phyloP scores from a whole-genome alignment of 2,113 vertebrate genomes.

The Xiphorhynchus elegans region DNA sequence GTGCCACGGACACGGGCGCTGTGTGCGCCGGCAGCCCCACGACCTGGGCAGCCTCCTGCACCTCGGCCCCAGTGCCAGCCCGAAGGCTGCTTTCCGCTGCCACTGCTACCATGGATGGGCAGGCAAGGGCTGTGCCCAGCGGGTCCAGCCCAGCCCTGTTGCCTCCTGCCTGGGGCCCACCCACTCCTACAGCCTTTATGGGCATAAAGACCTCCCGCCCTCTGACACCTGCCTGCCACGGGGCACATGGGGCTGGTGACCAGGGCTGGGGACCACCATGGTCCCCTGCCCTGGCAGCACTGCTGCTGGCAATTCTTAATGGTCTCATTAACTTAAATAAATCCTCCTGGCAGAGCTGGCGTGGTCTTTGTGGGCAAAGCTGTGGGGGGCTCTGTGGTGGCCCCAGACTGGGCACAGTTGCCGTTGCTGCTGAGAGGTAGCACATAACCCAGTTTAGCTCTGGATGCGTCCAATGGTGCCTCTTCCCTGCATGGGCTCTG shows the following conservation, averaged over 20 bases:
- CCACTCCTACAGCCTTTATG: accelerated
- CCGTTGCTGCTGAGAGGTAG: neutral
- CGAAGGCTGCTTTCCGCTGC: conserved; percentile 70
- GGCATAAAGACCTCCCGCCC: neutral
- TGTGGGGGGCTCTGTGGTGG: neutral
- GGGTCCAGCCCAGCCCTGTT: neutral
- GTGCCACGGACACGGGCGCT: conserved; percentile 83
- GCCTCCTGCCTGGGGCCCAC: neutral
- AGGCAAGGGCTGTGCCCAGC: conserved; percentile 67
- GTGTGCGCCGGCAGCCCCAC: conserved; percentile 58
- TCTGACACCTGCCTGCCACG: neutral
- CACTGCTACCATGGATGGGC: conserved; percentile 83
- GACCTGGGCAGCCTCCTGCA: conserved; percentile 66
- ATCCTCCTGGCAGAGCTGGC: neutral
- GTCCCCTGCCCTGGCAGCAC: neutral
- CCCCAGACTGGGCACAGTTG: too few relatives aligned
- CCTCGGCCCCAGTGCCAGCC: neutral
- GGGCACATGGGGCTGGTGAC: neutral
- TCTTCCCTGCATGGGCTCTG: neutral
- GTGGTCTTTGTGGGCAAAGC: neutral
- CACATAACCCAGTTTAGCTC: neutral
- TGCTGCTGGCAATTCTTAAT: neutral
- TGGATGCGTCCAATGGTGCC: accelerated
- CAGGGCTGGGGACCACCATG: accelerated
- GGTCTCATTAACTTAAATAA: conserved; percentile 28